Base-by-base conservation (phyloP, 2,888 invertebrate genomes). In the Amblyjoppa proteus region DNA sequence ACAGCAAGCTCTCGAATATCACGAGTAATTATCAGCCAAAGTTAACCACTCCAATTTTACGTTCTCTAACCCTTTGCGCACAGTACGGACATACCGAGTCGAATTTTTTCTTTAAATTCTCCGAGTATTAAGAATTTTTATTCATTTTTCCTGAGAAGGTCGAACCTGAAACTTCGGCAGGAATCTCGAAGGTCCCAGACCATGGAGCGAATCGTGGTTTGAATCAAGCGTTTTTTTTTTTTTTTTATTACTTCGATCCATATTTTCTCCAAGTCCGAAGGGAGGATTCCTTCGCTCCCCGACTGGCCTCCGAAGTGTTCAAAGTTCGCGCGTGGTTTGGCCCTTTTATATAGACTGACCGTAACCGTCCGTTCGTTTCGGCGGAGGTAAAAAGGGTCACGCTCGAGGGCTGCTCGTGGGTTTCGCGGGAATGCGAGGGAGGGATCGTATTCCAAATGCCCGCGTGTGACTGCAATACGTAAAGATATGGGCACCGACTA, bases 371-470 rank as follows among this genome's bases (percentile, higher is more conserved):
- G 25, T 49, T 38, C n/a, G 64, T 64, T 64, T 64, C 64, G 64
- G 6, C 16, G 45, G 45, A 68, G 34, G 31, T 53, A 16, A 53
- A 79, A 68, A 51, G 41, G 41, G 25, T 53, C 20, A 13, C 64
- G 31, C 13, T 58, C 11, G 66, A 7, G 64, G 31, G 64, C 6
- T 64, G 31, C 16, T 34, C 58, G 38, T 49, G 34, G 45, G 45
- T n/a, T 38, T 69, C 11, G 20, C 20, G 34, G 38, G 53, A 25
- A 53, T 77, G n/a, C 66, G 56, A 76, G 64, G 3, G 71, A 71
- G 66, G 53, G 56, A 68, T 83, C 83, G 66, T 49, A 51, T 66
- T 74, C 9, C 61, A 61, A 83, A 79, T 75, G 64, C 61, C 74
- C 61, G 73, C 28, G 45, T 64, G 66, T 77, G 71, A 34, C 66